Base-by-base conservation (phyloP, 2,797 vertebrate species). In the Falco rusticolus region DNA sequence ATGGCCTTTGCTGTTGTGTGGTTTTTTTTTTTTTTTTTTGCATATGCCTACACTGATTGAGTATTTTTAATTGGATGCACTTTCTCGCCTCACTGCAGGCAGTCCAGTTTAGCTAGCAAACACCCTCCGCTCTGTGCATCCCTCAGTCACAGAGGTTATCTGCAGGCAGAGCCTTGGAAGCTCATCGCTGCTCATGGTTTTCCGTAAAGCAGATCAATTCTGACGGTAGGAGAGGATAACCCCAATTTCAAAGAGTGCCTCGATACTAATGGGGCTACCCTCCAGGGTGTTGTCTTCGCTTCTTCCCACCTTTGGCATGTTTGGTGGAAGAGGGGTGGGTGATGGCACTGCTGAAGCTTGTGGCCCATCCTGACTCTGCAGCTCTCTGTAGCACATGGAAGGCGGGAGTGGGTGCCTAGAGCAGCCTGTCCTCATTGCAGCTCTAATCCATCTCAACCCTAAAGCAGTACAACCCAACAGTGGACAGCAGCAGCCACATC, bases 301-400 rank as follows among this genome's bases (percentile, higher is more conserved):
- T 7, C 41, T 45, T 60, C 68, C 26, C 60, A 51, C 24, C 1
- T 0, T 1, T 56, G 60, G 21, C 20, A 13, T 5, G 3, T 41
- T 54, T 54, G 37, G 33, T 61, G 33, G 51, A n/a, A 63, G 25
- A 37, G n/a, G 68, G 16, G 31, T 17, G 13, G 34, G 9, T 43
- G 53, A 71, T 18, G 17, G 31, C 50, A 12, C 0, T 59, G 66
- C 19, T 33, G 50, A 24, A 84, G 11, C 31, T 61, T 0, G 0
- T 60, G 65, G 53, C 21, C 10, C 31, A 17, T 60, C n/a, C 48
- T 25, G 41, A 37, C 26, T 56, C 63, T 65, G 47, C 61, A 84
- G 37, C 60, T 37, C 28, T 66, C 37, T 59, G 47, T 6, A 33
- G 48, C 37, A 37, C 9, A 8, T 2, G 29, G 34, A 33, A 75